phyloP scores from a whole-genome alignment of 1,140 invertebrate species.

The Drosophila neocordata region DNA sequence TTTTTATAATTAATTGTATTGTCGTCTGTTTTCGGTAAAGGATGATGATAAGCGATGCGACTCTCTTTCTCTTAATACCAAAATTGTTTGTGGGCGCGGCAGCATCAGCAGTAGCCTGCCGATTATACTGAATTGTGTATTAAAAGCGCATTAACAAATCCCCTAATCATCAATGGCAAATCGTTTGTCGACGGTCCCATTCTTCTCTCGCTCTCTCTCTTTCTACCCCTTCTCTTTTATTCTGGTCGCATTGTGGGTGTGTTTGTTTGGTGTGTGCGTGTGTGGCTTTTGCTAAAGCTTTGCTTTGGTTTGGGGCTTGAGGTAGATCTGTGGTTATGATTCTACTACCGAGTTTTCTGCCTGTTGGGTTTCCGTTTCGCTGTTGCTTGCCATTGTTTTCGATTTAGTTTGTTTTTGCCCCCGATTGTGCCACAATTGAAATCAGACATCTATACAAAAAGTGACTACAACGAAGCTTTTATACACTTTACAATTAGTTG shows the following conservation, averaged over 20 bases:
- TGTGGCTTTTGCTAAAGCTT: background rate
- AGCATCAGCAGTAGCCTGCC: slow-evolving; percentile 16
- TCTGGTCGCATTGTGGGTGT: slow-evolving; percentile 24
- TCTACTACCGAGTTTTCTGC: slow-evolving; percentile 2
- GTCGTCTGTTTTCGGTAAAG: slow-evolving; percentile 52
- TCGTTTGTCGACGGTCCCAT: slow-evolving; percentile 28
- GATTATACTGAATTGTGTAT: slow-evolving; percentile 39
- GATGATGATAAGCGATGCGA: slow-evolving; percentile 20
- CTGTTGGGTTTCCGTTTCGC: slow-evolving; percentile 1
- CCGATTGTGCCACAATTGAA: background rate
- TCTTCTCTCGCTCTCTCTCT: background rate
- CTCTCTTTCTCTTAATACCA: slow-evolving; percentile 33
- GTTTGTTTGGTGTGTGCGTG: background rate
- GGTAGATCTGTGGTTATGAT: slow-evolving; percentile 7
- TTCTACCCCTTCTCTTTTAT: too few species aligned
- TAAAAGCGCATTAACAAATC: slow-evolving; percentile 80
- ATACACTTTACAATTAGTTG: background rate
- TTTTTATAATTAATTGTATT: slow-evolving; percentile 82
- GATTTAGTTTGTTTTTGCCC: background rate
- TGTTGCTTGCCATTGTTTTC: slow-evolving; percentile 9
- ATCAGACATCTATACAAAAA: background rate
- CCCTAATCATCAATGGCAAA: slow-evolving; percentile 71
- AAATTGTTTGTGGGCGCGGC: slow-evolving; percentile 47
- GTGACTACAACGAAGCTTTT: background rate
- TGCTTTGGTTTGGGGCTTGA: background rate